Percentiles rank a stretch among this genome's conserved stretches.
These are phyloP conservation scores for Dione vanillae DNA, from an alignment of 2,888 invertebrate species.

Conservation along the genomic window DNA sequence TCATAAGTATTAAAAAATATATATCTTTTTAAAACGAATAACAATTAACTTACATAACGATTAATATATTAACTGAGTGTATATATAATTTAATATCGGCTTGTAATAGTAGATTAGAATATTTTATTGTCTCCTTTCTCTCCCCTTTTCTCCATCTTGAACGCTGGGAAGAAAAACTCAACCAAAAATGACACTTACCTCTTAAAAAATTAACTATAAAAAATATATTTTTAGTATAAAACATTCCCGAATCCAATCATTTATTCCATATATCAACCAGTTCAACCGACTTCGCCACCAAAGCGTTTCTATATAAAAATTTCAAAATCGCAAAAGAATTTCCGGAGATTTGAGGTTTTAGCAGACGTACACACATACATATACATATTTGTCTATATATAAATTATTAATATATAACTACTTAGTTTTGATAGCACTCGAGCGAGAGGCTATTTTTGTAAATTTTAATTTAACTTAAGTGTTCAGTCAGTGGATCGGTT, in stretches of 20 bases:
- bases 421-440: not conserved
- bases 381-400: not conserved
- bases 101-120: too few relatives aligned
- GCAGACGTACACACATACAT: not conserved
- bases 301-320: not conserved
- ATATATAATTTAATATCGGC: too few relatives aligned
- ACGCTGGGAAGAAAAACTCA: too few relatives aligned
- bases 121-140: too few relatives aligned
- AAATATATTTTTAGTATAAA: not conserved
- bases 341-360: conserved; percentile 7
- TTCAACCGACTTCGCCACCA: not conserved
- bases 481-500: not conserved
- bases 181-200: too few relatives aligned
- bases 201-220: too few relatives aligned
- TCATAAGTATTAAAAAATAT: too few relatives aligned
- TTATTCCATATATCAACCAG: not conserved
- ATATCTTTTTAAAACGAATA: too few relatives aligned
- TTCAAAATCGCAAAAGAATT: not conserved
- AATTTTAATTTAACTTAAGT: conserved; percentile 15
- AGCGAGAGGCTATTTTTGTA: not conserved
- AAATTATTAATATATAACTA: not conserved
- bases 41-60: too few relatives aligned
- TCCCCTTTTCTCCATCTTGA: too few relatives aligned
- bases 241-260: not conserved
- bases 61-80: too few relatives aligned